These are phyloP conservation scores for Hoplodrina ambigua DNA, from an alignment of 2,888 invertebrate genomes.

Conservation along the genomic window DNA sequence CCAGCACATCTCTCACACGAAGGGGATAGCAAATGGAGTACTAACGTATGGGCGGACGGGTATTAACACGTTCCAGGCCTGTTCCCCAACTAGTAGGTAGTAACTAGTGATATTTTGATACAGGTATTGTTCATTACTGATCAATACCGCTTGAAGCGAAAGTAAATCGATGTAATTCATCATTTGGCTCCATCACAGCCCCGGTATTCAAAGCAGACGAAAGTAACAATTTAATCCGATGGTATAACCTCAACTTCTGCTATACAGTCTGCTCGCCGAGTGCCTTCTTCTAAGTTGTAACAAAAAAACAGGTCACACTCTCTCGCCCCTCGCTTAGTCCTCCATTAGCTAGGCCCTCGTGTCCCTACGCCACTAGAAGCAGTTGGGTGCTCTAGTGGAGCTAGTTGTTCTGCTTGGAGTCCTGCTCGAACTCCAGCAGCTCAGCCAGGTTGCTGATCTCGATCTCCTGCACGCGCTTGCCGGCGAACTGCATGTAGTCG, in stretches of 20 bases:
- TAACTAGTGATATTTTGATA: not conserved
- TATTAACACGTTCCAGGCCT: not conserved
- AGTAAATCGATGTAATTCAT: not conserved
- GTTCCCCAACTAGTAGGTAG: no score
- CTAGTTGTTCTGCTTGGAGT: slow-evolving; percentile 30
- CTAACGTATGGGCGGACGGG: not conserved
- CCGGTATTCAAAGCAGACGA: slow-evolving; percentile 17
- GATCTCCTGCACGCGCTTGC: slow-evolving; percentile 93
- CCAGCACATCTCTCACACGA: slow-evolving; percentile 18
- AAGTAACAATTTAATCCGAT: not conserved
- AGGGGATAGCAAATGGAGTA: slow-evolving; percentile 17
- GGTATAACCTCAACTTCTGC: slow-evolving; percentile 12
- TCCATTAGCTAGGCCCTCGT: not conserved
- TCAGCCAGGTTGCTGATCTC: slow-evolving; percentile 93
- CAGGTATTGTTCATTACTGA: not conserved
- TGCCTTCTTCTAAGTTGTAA: no score
- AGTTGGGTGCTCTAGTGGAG: no score
- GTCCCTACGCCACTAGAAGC: no score
- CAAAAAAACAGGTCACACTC: no score
- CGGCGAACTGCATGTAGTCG: slow-evolving; percentile 94
- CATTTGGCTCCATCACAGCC: not conserved
- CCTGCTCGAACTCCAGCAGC: slow-evolving; percentile 88
- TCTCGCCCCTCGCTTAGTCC: no score
- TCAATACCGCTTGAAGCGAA: no score
- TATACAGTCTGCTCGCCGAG: slow-evolving; percentile 23